These are phyloP conservation scores for Zoroaster sp. DNA, from an alignment of 53 echinoderm and acorn worm genomes.

Conservation along the genomic window DNA sequence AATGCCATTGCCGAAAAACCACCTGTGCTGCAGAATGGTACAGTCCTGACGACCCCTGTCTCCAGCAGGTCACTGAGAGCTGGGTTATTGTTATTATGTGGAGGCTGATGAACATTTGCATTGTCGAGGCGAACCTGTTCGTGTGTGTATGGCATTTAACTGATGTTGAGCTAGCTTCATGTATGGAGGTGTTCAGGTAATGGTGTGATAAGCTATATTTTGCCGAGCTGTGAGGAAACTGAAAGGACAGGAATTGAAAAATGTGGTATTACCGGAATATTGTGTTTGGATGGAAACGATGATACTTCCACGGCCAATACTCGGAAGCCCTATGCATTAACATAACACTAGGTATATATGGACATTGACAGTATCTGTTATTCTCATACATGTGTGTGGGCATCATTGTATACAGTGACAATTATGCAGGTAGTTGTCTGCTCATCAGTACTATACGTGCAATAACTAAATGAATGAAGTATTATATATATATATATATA, in stretches of 20 bases:
- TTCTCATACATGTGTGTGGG: background rate
- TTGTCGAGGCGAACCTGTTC: too few species aligned
- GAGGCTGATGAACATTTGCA: background rate
- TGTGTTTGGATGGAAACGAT: background rate
- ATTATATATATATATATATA: too few species aligned
- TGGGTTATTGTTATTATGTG: background rate
- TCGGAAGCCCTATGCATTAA: background rate
- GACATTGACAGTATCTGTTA: background rate
- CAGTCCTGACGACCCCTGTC: background rate
- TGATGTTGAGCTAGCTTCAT: background rate
- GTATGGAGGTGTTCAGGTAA: too few species aligned
- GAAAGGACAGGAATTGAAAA: background rate
- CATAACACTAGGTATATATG: background rate
- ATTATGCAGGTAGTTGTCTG: background rate
- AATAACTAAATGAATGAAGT: too few species aligned
- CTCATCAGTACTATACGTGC: background rate
- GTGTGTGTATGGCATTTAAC: background rate
- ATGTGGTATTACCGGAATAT: background rate
- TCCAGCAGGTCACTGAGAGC: background rate
- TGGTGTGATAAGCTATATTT: too few species aligned
- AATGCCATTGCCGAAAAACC: background rate
- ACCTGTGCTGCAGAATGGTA: background rate
- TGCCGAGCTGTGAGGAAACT: too few species aligned
- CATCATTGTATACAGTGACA: too few species aligned
- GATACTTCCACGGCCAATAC: background rate